Conservation (phyloP, 2,797 vertebrate species). For the Picus viridis region DNA sequence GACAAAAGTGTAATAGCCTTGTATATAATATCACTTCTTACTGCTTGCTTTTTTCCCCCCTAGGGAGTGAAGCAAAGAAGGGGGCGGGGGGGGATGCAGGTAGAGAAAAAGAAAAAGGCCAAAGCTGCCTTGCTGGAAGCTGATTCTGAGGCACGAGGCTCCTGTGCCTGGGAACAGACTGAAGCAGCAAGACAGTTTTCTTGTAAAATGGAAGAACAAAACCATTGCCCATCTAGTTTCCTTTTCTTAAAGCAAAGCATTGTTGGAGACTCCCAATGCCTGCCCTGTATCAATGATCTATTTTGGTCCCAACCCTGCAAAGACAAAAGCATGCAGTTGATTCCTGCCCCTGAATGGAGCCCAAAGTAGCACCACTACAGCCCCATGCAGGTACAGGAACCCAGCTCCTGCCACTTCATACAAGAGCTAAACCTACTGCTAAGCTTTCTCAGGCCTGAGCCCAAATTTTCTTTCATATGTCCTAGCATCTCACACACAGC, state of each 20-base stretch:
- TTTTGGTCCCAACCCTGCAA: not conserved
- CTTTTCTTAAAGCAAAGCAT: not conserved
- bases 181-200: not conserved
- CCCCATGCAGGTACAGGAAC: not conserved
- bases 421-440: not conserved
- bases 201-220: constrained; percentile 46
- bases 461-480: not conserved
- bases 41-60: not conserved
- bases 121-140: not conserved
- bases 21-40: constrained; percentile 30
- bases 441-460: not conserved
- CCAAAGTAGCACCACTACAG: not conserved
- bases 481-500: not conserved
- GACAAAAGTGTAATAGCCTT: constrained; percentile 67
- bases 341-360: not conserved
- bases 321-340: accelerated
- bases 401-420: accelerated
- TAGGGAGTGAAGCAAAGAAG: no score
- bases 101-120: not conserved
- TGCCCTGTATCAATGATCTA: not conserved
- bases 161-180: not conserved
- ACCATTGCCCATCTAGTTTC: not conserved
- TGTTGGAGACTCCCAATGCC: not conserved
- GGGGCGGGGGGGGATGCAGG: no score
- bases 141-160: not conserved